phyloP scores from a whole-genome alignment of 1,140 invertebrate species.

The Sminthurides bifidus region DNA sequence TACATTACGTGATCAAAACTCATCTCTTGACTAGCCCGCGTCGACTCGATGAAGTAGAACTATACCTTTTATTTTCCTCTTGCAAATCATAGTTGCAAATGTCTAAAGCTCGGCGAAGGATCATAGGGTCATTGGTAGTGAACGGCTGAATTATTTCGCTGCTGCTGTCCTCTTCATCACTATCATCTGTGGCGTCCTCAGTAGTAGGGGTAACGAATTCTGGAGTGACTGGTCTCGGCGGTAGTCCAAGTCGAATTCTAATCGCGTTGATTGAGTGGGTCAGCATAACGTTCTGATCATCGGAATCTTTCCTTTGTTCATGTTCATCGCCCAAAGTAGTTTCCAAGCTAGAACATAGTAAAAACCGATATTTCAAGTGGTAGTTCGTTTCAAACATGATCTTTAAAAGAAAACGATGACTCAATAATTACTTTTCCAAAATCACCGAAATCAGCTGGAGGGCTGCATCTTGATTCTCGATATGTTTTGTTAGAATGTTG shows the following conservation, averaged over 20 bases:
- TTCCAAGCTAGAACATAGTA: conserved; percentile 9
- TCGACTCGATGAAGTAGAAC: background rate
- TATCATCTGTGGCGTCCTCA: background rate
- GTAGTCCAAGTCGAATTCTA: conserved; percentile 7
- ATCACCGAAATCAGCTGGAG: conserved; percentile 22
- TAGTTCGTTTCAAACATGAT: background rate
- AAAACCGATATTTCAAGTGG: background rate
- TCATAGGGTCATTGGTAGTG: conserved; percentile 8
- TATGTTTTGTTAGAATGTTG: conserved; percentile 9
- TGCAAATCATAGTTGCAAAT: conserved; percentile 5
- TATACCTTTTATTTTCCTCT: conserved; percentile 12
- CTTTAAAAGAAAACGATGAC: background rate
- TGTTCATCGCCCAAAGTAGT: conserved; percentile 11
- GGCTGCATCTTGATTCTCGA: conserved; percentile 23
- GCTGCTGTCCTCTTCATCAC: background rate
- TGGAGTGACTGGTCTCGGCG: background rate
- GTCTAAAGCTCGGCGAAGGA: conserved; percentile 11
- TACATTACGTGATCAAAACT: background rate
- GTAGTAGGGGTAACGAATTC: background rate
- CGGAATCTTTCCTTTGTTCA: conserved; percentile 5
- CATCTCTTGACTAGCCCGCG: background rate
- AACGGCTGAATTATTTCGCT: background rate
- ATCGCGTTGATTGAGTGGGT: conserved; percentile 16
- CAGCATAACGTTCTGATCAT: conserved; percentile 6
- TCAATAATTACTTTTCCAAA: conserved; percentile 4